These are phyloP conservation scores for Galerucella nymphaeae DNA, from an alignment of 2,888 invertebrate genomes.

Conservation along the genomic window DNA sequence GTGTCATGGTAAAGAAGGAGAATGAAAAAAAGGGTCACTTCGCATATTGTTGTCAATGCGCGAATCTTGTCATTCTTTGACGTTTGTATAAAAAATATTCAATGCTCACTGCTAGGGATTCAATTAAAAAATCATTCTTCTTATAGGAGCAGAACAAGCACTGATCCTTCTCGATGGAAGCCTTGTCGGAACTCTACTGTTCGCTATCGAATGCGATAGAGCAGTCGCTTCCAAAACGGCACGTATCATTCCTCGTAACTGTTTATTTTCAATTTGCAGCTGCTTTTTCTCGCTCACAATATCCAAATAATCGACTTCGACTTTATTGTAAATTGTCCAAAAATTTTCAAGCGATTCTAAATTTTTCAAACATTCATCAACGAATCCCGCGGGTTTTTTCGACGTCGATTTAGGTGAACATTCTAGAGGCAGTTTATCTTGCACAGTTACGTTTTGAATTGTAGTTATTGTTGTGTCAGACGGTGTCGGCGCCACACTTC, in stretches of 20 bases:
- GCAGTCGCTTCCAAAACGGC: conserved; percentile 60
- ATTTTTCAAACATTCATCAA: conserved; percentile 49
- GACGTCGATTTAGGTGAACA: conserved; percentile 8
- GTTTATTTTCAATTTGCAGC: conserved; percentile 66
- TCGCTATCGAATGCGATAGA: conserved; percentile 49
- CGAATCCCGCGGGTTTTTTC: conserved; percentile 27
- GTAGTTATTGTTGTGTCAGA: conserved; percentile 25
- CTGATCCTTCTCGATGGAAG: conserved; percentile 48
- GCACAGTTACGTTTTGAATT: conserved; percentile 34
- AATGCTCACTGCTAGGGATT: background rate
- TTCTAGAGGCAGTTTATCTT: conserved; percentile 23
- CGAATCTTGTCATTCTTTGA: no score
- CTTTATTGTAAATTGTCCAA: conserved; percentile 68
- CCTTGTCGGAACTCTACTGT: conserved; percentile 50
- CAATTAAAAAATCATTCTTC: conserved; percentile 36
- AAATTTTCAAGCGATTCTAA: conserved; percentile 65
- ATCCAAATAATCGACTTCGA: conserved; percentile 58
- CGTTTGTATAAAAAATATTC: no score
- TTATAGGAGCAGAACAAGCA: conserved; percentile 49
- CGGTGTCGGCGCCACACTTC: conserved; percentile 8
- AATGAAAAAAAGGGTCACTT: no score
- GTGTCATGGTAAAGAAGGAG: no score
- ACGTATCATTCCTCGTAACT: conserved; percentile 60
- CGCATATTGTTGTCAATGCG: no score
- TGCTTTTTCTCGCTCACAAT: conserved; percentile 65